Conservation (phyloP, 53 echinoderm and acorn worm species). For the Hippasteria phrygiana region DNA sequence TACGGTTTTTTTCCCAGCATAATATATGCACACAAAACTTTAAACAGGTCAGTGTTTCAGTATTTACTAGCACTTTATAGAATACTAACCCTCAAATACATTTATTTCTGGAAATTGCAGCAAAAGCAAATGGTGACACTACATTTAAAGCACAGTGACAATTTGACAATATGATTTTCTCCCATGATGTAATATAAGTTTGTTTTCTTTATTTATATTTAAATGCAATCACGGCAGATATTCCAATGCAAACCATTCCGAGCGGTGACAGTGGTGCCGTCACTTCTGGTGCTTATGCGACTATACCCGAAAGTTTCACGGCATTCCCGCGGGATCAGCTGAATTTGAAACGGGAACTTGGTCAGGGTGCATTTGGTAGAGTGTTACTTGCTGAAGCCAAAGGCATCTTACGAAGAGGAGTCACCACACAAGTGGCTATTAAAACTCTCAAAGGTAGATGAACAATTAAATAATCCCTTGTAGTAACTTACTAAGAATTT, state of each 20-base stretch:
- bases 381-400: slow-evolving; percentile 27
- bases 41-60: too few relatives aligned
- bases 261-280: background rate
- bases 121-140: too few relatives aligned
- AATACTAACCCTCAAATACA: too few relatives aligned
- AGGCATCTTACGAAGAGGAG: background rate
- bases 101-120: too few relatives aligned
- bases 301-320: background rate
- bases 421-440: slow-evolving; percentile 21
- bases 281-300: background rate
- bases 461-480: background rate
- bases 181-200: too few relatives aligned
- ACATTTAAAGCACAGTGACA: too few relatives aligned
- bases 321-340: slow-evolving; percentile 30
- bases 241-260: background rate
- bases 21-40: too few relatives aligned
- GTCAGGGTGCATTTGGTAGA: slow-evolving; percentile 39
- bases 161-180: too few relatives aligned
- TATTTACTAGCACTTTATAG: too few relatives aligned
- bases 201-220: too few relatives aligned
- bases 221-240: too few relatives aligned
- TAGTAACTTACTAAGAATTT: background rate
- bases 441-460: slow-evolving; percentile 34
- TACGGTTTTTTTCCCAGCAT: too few relatives aligned
- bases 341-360: background rate